Evolutionary conservation across 2,113 vertebrate species (phyloP).

Genomic region (Alethe castanea): DNA sequence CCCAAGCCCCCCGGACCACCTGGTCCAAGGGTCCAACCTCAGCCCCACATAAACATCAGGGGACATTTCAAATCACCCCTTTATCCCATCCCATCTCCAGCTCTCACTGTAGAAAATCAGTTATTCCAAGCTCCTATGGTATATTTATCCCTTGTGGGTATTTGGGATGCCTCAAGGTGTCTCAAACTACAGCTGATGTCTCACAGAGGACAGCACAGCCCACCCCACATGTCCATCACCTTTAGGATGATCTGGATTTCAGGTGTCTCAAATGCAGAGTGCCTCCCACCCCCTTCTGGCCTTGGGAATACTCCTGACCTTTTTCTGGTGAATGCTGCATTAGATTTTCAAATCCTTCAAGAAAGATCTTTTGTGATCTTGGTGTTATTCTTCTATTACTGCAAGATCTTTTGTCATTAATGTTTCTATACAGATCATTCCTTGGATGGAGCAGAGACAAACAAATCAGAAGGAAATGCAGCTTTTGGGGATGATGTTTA

Average conservation of each 20-base stretch:
- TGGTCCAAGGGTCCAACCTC: background rate
- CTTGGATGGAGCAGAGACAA: background rate
- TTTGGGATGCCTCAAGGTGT: background rate
- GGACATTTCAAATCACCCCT: background rate
- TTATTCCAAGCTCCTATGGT: background rate
- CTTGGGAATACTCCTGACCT: background rate
- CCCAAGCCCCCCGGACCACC: background rate
- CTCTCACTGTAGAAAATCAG: background rate
- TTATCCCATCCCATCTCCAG: background rate
- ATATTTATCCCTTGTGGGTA: background rate
- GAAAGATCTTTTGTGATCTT: background rate
- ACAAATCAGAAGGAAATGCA: background rate
- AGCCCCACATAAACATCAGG: background rate
- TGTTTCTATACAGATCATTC: background rate
- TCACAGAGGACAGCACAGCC: background rate
- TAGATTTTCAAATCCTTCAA: background rate
- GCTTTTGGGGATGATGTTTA: background rate
- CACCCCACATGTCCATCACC: fast-evolving
- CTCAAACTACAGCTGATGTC: background rate
- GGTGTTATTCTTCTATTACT: background rate
- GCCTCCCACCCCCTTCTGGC: background rate
- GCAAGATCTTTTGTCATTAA: background rate
- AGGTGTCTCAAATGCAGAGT: background rate
- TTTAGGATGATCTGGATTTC: background rate
- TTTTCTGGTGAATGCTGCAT: background rate